Percentiles rank a stretch among this genome's conserved stretches.
These are phyloP conservation scores for Peromyscus californicus DNA, from an alignment of 2,113 vertebrate species.

Conservation along the genomic window DNA sequence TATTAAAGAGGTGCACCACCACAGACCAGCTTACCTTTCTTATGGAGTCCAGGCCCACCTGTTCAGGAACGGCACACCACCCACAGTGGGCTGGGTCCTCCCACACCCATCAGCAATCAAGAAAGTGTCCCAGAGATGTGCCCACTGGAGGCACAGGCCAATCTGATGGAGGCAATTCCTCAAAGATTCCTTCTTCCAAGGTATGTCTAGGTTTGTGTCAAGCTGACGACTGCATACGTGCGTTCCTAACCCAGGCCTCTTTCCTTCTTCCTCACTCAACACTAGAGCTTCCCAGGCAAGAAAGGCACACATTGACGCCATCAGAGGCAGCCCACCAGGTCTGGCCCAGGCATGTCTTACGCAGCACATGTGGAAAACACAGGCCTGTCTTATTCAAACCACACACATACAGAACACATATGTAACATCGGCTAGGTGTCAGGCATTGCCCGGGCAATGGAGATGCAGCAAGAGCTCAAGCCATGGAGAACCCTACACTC, in stretches of 20 bases:
- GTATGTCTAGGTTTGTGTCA: background rate
- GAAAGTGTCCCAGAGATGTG: background rate
- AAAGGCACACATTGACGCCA: background rate
- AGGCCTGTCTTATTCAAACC: background rate
- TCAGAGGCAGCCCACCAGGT: background rate
- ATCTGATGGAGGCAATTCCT: background rate
- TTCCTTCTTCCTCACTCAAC: background rate
- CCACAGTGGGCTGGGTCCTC: background rate
- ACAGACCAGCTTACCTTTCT: background rate
- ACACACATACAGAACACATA: background rate
- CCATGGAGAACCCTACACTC: background rate
- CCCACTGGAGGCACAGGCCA: background rate
- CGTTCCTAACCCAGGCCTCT: background rate
- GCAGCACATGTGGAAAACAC: background rate
- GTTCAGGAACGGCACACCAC: background rate
- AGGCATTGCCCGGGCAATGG: background rate
- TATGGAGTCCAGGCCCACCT: background rate
- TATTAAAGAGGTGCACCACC: background rate
- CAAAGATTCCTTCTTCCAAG: background rate
- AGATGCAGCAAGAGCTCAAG: background rate
- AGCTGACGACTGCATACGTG: background rate
- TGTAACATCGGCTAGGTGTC: background rate
- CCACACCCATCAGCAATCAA: background rate
- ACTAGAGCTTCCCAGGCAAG: background rate
- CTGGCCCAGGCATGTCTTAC: background rate